These are phyloP conservation scores for Antheraea pernyi DNA, from an alignment of 1,140 invertebrate genomes.

Conservation along the genomic window DNA sequence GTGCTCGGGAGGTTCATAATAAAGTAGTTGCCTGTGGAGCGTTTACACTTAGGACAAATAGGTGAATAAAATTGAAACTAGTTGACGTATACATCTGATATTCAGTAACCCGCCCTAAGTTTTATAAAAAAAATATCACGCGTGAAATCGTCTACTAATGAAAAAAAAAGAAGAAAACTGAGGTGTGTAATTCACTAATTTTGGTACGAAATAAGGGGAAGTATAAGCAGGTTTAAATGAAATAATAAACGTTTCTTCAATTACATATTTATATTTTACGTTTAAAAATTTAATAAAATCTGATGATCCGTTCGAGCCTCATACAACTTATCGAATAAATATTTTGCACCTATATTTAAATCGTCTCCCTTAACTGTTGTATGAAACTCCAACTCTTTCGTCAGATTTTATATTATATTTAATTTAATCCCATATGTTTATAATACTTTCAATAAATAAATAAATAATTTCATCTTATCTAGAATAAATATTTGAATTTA, in stretches of 20 bases:
- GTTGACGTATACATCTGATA: too few species aligned
- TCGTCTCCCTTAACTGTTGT: conserved; percentile 55
- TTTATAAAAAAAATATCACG: too few species aligned
- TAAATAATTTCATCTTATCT: conserved; percentile 52
- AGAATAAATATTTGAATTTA: conserved; percentile 44
- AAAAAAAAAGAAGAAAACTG: too few species aligned
- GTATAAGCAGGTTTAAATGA: too few species aligned
- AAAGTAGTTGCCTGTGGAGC: too few species aligned
- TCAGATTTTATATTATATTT: conserved; percentile 26
- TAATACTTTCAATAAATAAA: conserved; percentile 26
- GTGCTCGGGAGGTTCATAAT: too few species aligned
- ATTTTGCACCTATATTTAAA: conserved; percentile 70
- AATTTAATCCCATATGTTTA: conserved; percentile 5
- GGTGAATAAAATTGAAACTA: too few species aligned
- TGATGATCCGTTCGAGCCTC: conserved; percentile 41
- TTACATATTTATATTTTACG: conserved; percentile 29
- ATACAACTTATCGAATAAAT: conserved; percentile 57
- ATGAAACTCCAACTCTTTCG: conserved; percentile 43
- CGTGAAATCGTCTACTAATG: too few species aligned
- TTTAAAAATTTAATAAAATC: conserved; percentile 30
- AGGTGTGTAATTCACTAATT: too few species aligned
- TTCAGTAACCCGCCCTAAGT: too few species aligned
- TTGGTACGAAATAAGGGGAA: too few species aligned
- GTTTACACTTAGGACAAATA: too few species aligned
- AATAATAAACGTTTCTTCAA: conserved; percentile 2